Conservation (phyloP, 2,113 vertebrate species). For the Tychaedon coryphoeus region DNA sequence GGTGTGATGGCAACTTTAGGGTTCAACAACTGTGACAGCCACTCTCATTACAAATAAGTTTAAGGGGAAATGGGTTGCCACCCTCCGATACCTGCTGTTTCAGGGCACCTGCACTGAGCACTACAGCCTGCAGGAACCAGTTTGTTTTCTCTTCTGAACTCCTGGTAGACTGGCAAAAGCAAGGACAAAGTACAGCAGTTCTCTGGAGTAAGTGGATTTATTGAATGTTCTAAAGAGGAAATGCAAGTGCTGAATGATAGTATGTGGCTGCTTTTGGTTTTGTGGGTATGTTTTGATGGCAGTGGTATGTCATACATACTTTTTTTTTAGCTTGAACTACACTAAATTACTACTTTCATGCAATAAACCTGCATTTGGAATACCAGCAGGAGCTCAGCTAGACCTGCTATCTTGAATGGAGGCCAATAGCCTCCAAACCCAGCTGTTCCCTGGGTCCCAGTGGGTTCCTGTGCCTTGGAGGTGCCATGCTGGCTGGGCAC, state of each 20-base stretch:
- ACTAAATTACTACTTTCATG: neutral
- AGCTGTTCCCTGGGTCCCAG: neutral
- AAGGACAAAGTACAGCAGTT: neutral
- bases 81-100: neutral
- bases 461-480: neutral
- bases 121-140: neutral
- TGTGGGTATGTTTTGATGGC: neutral
- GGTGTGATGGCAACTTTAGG: neutral
- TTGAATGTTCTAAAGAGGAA: neutral
- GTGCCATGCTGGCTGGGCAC: neutral
- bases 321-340: neutral
- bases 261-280: conserved; percentile 16
- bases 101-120: neutral
- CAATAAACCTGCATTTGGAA: neutral
- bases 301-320: neutral
- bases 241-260: neutral
- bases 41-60: neutral
- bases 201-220: neutral
- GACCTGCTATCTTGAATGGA: neutral
- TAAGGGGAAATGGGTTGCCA: neutral
- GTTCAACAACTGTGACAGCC: neutral
- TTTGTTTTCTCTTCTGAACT: neutral
- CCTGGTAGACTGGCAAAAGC: neutral
- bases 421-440: neutral
- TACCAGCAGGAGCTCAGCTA: neutral